Base-by-base conservation (phyloP, 1,140 invertebrate genomes). In the Monochamus saltuarius region DNA sequence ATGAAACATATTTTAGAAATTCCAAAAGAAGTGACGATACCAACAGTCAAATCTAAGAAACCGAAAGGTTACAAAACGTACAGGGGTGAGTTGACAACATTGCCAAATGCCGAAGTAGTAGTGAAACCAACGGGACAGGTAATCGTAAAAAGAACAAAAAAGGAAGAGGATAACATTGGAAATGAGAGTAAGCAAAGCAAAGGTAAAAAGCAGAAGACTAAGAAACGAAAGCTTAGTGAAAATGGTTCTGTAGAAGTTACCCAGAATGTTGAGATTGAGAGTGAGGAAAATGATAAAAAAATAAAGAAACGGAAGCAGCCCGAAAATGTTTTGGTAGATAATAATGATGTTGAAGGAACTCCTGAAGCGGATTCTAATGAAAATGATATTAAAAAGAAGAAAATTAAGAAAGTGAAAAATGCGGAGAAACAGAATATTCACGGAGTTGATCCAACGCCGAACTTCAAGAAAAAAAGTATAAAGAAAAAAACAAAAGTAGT, bases 31-130 rank as follows among this genome's bases (percentile, higher is more conserved):
- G 70, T 82, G 0, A 29, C 63, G 50, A 56, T 76, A 42, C 73
- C 78, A 38, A 59, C 34, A 45, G 47, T 80, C 0, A 56, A 64
- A 56, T 72, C 73, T 2, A 81, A 75, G 43, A 80, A 80, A 68
- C 83, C 84, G 2, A 85, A 84, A 67, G 73, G 78, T 43, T 82
- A 78, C 61, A 69, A 68, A n/a, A 65, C 73, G 13, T 77, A 82
- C 37, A 78, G 80, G 65, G 85, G 80, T 61, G 85, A 87, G 70
- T 72, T 87, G 29, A 79, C 81, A 11, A 87, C 85, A 9, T 66
- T 79, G 7, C 52, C 72, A 29, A 66, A 80, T 64, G 64, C 70
- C 22, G 73, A 62, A 50, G 82, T 86, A 1, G 73, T 64, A 38
- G 81, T 87, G 3, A 74, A 75, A 56, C 83, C 84, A 34, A 79